Conservation (phyloP, 2,888 invertebrate genomes). For the Parelbella ahira region DNA sequence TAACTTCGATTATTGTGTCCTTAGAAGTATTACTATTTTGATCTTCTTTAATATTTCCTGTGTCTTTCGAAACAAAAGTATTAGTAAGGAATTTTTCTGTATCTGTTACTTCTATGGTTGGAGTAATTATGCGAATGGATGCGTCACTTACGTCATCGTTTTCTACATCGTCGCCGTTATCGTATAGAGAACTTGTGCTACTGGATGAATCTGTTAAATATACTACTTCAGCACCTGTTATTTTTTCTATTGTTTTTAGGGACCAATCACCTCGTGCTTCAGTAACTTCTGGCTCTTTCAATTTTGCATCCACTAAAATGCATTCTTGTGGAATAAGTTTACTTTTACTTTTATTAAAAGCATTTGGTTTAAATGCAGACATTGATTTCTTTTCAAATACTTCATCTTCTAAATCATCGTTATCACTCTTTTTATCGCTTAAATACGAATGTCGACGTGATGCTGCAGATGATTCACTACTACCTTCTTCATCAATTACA, state of each 20-base stretch:
- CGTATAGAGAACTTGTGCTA: slow-evolving; percentile 81
- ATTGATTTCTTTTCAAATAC: slow-evolving; percentile 62
- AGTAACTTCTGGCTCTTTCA: slow-evolving; percentile 77
- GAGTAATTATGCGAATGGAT: slow-evolving; percentile 71
- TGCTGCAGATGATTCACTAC: slow-evolving; percentile 82
- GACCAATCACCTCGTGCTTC: slow-evolving; percentile 81
- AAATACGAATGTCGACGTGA: slow-evolving; percentile 78
- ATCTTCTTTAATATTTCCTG: slow-evolving; percentile 19
- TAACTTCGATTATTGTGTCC: not conserved
- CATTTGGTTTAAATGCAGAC: slow-evolving; percentile 11
- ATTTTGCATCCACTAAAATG: slow-evolving; percentile 82
- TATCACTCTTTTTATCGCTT: slow-evolving; percentile 68
- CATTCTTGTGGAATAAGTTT: slow-evolving; percentile 66
- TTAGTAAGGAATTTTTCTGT: slow-evolving; percentile 64
- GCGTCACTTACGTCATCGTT: slow-evolving; percentile 70
- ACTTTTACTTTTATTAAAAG: slow-evolving; percentile 5
- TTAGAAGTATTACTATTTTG: slow-evolving; percentile 15
- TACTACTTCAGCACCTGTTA: slow-evolving; percentile 84
- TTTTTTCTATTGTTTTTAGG: slow-evolving; percentile 70
- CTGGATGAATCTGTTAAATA: slow-evolving; percentile 85
- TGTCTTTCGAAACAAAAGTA: slow-evolving; percentile 42
- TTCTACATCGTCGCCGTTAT: slow-evolving; percentile 69
- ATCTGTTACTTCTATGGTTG: slow-evolving; percentile 73
- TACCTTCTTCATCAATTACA: slow-evolving; percentile 89
- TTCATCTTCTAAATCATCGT: slow-evolving; percentile 73